Conservation (phyloP, 2,797 vertebrate genomes). For the Scleropages formosus region DNA sequence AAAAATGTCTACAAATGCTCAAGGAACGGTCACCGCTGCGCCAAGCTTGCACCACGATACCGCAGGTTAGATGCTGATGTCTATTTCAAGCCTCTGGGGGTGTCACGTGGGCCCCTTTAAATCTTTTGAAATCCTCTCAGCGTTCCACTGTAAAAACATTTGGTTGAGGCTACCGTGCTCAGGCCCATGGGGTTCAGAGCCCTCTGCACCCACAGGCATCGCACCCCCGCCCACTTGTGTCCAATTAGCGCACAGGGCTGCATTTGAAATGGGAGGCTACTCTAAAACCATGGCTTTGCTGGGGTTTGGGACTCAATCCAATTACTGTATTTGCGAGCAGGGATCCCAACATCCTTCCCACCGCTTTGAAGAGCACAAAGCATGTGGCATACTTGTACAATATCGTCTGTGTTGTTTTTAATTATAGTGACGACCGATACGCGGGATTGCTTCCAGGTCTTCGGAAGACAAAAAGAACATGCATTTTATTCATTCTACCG, state of each 20-base stretch:
- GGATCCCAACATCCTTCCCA: not conserved
- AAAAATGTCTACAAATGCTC: not conserved
- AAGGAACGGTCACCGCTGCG: not conserved
- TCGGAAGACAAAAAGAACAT: too few relatives aligned
- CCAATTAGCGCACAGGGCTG: constrained; percentile 25
- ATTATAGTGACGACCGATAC: not conserved
- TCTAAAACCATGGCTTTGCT: constrained; percentile 30
- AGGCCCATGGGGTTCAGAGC: constrained; percentile 3
- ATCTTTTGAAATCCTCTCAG: constrained; percentile 38
- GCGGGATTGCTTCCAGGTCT: too few relatives aligned
- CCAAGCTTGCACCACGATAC: not conserved
- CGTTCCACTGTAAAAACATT: constrained; percentile 23
- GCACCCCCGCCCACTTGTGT: constrained; percentile 1
- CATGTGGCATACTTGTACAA: not conserved
- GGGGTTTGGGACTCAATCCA: constrained; percentile 35
- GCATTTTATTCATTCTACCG: too few relatives aligned
- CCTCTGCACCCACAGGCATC: not conserved
- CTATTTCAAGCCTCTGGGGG: not conserved
- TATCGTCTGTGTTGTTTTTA: not conserved
- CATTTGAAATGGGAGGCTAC: constrained; percentile 30
- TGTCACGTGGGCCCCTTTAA: constrained; percentile 9
- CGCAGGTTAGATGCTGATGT: not conserved
- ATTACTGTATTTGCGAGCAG: not conserved
- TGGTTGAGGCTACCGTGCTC: constrained; percentile 21
- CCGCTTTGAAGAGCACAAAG: not conserved